A percentile compares a stretch with the other conserved stretches of the same genome.
Conservation (phyloP, 1,140 invertebrate species). For the Mercenaria mercenaria region DNA sequence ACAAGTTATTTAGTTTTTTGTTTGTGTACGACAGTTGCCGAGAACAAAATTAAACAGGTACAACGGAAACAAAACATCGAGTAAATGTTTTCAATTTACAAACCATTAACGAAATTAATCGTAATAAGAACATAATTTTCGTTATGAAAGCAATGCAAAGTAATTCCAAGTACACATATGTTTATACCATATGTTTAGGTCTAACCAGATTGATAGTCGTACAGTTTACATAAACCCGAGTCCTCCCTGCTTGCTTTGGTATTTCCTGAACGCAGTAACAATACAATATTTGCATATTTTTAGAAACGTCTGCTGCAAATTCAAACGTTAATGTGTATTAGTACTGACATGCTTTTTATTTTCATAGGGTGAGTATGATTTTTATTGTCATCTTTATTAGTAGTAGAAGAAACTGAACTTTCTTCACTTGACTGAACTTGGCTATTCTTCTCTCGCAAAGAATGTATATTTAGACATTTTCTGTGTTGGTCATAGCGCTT, state of each 20-base stretch:
- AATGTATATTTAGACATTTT: too few species aligned
- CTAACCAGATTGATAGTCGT: neutral
- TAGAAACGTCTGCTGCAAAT: too few species aligned
- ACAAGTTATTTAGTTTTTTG: neutral
- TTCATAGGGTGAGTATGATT: too few species aligned
- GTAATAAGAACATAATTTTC: neutral
- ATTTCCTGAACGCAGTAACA: neutral
- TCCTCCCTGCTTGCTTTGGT: neutral
- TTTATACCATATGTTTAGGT: neutral
- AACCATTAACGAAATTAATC: neutral
- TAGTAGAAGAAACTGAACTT: too few species aligned
- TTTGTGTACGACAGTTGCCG: neutral
- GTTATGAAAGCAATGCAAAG: neutral
- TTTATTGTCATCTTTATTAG: too few species aligned
- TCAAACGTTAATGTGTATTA: too few species aligned
- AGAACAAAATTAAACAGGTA: neutral
- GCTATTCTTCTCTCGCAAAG: too few species aligned
- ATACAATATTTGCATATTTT: neutral
- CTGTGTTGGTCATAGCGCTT: too few species aligned
- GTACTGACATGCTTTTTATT: too few species aligned
- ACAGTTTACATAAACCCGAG: neutral
- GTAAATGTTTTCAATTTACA: neutral
- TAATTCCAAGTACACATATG: neutral
- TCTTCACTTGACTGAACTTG: too few species aligned
- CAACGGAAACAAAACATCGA: neutral